Base-by-base conservation (phyloP, 2,113 vertebrate species). In the Gorsachius goisagi region DNA sequence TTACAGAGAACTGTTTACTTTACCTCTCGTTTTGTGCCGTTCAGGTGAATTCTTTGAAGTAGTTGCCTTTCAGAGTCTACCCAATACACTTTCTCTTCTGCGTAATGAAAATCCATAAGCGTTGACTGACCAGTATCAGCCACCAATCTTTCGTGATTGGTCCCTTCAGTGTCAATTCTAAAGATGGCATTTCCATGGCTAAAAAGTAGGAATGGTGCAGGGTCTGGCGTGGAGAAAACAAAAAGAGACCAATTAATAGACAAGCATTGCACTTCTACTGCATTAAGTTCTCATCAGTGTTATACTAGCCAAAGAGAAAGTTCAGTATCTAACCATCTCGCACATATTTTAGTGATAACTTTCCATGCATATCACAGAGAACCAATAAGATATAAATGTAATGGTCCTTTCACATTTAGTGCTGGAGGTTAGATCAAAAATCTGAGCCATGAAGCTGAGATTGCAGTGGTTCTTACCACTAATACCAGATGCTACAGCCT, bases 51-150 rank as follows among this genome's bases (percentile, higher is more conserved):
- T 96, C 98, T 99, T 96, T 98, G 98, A 94, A 99, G 97, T 23
- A 99, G 90, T 33, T 98, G 97, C 19, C 95, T 98, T 79, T 98
- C 97, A 85, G 85, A 97, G 95, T 99, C 98, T 14, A 98, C 98
- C 99, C 99, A 99, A 96, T 99, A 99, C 60, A 99, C 62, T 72
- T 91, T 98, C 83, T 98, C 97, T 55, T 99, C 98, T 32, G 84
- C 87, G 68, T 98, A 99, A 95, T 99, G 97, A 95, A 99, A 99
- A 98, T 99, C 99, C 69, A 98, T 95, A 64, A 99, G 97, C 2
- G 98, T 93, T 3, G 98, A 98, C 8, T 86, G 66, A 12, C 98
- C 99, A 74, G 97, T 98, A 24, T 98, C 97, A 30, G 97, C 76
- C 72, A 98, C 96, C 39, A 99, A 69, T 53, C 95, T 96, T 88